phyloP scores from a whole-genome alignment of 2,113 vertebrate genomes.

The Lipophrys pholis region DNA sequence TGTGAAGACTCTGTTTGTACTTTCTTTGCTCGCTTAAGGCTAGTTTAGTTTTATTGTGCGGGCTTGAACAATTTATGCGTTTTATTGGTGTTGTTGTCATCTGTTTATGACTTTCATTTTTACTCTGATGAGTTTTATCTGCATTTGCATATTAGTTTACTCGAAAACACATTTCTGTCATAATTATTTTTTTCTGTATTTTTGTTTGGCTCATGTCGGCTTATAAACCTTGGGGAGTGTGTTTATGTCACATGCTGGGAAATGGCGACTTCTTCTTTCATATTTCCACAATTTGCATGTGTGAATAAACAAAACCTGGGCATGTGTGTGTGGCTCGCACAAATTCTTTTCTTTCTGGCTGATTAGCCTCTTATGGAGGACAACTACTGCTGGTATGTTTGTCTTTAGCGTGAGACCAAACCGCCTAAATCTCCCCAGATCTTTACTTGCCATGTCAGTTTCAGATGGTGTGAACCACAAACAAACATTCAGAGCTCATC shows the following conservation, averaged over 20 bases:
- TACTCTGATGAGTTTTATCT: background rate
- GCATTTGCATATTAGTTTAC: background rate
- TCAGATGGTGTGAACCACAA: background rate
- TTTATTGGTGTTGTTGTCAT: constrained; percentile 23
- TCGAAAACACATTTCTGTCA: constrained; percentile 2
- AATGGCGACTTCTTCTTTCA: background rate
- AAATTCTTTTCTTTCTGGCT: constrained; percentile 4
- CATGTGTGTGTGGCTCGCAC: background rate
- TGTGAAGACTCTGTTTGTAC: constrained; percentile 4
- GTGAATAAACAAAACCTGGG: background rate
- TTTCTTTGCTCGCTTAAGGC: constrained; percentile 17
- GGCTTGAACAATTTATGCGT: background rate
- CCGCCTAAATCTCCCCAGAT: background rate
- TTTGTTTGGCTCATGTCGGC: background rate
- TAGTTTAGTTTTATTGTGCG: background rate
- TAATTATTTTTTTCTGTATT: background rate
- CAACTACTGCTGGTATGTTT: background rate
- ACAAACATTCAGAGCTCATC: background rate
- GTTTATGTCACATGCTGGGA: background rate
- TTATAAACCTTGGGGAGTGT: background rate
- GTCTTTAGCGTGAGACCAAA: background rate
- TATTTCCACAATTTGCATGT: background rate
- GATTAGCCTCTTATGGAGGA: background rate
- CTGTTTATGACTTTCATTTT: background rate
- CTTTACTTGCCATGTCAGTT: background rate